Percentiles rank a stretch among this genome's conserved stretches.
Conservation (phyloP, 2,888 invertebrate species). For the Aleiodes leptofemur region DNA sequence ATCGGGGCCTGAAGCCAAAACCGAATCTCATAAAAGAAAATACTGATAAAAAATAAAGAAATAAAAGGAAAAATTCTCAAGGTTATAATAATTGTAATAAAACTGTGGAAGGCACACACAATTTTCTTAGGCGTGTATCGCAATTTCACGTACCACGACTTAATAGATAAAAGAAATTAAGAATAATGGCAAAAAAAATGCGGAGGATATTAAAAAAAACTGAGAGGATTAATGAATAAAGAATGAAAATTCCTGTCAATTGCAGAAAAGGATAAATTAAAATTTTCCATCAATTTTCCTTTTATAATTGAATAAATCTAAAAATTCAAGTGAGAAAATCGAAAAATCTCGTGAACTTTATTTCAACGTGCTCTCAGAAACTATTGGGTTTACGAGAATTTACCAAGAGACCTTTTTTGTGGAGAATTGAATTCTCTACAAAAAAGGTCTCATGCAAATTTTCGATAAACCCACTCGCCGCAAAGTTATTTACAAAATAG, state of each 20-base stretch:
- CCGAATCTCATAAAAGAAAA: background rate
- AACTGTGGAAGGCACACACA: slow-evolving; percentile 44
- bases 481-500: too few species aligned
- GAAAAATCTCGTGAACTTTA: too few species aligned
- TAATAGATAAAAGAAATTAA: slow-evolving; percentile 22
- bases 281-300: background rate
- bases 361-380: too few species aligned
- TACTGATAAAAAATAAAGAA: slow-evolving; percentile 8
- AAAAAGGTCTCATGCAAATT: too few species aligned
- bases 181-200: background rate
- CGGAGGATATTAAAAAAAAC: slow-evolving; percentile 11
- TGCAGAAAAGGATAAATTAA: background rate
- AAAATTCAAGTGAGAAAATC: too few species aligned
- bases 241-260: too few species aligned
- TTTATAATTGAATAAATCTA: too few species aligned
- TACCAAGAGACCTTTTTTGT: too few species aligned
- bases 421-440: too few species aligned
- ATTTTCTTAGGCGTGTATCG: slow-evolving; percentile 50
- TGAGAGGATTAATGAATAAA: slow-evolving; percentile 42
- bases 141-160: slow-evolving; percentile 45
- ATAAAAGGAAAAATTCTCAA: slow-evolving; percentile 1
- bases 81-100: slow-evolving; percentile 39
- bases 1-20: slow-evolving; percentile 18
- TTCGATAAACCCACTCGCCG: too few species aligned
- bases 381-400: too few species aligned